These are phyloP conservation scores for Tupiocoris notatus DNA, from an alignment of 2,888 invertebrate species.

Conservation along the genomic window DNA sequence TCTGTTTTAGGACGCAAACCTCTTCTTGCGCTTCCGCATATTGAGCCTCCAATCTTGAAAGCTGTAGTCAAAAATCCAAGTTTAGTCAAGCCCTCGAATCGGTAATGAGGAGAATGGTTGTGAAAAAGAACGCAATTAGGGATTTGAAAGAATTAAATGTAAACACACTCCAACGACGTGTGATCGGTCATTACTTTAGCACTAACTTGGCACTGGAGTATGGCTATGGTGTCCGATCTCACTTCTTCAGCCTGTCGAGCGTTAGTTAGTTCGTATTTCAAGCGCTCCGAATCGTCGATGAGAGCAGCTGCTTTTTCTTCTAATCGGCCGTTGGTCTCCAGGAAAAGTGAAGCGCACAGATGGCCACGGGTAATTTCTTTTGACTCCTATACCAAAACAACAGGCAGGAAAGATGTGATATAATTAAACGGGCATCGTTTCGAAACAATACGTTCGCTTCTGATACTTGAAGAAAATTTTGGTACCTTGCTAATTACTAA, in stretches of 20 bases:
- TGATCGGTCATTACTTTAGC: conserved; percentile 27
- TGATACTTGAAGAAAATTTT: too few species aligned
- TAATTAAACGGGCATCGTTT: too few species aligned
- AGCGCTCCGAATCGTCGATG: conserved; percentile 50
- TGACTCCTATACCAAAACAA: too few species aligned
- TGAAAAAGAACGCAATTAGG: conserved; percentile 1
- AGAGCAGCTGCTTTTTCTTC: conserved; percentile 51
- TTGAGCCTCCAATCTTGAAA: conserved; percentile 49
- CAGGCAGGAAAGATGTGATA: too few species aligned
- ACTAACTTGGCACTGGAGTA: conserved; percentile 50
- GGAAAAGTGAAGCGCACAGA: conserved; percentile 49
- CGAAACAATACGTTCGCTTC: too few species aligned
- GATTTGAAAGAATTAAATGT: too few species aligned
- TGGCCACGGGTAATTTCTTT: conserved; percentile 48
- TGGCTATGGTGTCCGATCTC: conserved; percentile 50
- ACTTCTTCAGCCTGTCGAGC: conserved; percentile 50
- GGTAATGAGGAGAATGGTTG: too few species aligned
- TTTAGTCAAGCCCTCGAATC: too few species aligned
- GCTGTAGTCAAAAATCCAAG: conserved; percentile 39
- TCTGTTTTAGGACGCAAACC: conserved; percentile 49
- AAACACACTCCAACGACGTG: conserved; percentile 5
- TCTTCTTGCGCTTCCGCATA: conserved; percentile 51
- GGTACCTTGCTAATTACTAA: too few species aligned
- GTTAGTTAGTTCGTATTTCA: conserved; percentile 52
- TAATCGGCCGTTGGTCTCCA: conserved; percentile 49